Conservation (phyloP, 2,888 invertebrate genomes). For the Cosmopolites sordidus region DNA sequence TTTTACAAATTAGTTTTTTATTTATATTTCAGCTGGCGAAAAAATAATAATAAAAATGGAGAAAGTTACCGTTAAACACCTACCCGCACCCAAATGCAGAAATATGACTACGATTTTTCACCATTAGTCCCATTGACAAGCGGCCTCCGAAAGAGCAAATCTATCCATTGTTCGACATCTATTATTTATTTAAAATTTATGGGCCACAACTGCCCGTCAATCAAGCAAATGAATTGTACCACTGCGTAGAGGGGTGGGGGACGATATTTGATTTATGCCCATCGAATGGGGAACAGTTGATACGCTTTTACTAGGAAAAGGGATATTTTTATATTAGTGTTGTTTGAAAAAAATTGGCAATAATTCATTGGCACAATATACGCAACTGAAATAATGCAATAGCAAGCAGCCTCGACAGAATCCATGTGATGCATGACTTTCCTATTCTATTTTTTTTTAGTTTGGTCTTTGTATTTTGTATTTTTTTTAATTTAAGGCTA, state of each 20-base stretch:
- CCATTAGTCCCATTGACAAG: constrained; percentile 23
- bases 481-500: no score
- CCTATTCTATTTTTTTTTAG: no score
- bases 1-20: no score
- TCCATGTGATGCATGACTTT: no score
- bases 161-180: constrained; percentile 24
- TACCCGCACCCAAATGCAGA: constrained; percentile 17
- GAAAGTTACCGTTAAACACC: background rate
- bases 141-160: constrained; percentile 22
- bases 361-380: background rate
- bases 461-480: no score
- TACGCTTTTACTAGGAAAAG: constrained; percentile 1
- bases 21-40: no score
- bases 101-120: constrained; percentile 25
- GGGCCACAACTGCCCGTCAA: constrained; percentile 24
- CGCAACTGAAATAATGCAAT: no score
- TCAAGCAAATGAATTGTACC: constrained; percentile 24
- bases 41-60: background rate
- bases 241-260: constrained; percentile 15
- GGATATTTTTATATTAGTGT: background rate
- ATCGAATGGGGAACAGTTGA: background rate
- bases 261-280: constrained; percentile 16
- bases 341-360: background rate
- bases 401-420: no score
- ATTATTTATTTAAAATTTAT: constrained; percentile 26